Conservation (phyloP, 1,140 invertebrate species). For the Ceratina australensis region DNA sequence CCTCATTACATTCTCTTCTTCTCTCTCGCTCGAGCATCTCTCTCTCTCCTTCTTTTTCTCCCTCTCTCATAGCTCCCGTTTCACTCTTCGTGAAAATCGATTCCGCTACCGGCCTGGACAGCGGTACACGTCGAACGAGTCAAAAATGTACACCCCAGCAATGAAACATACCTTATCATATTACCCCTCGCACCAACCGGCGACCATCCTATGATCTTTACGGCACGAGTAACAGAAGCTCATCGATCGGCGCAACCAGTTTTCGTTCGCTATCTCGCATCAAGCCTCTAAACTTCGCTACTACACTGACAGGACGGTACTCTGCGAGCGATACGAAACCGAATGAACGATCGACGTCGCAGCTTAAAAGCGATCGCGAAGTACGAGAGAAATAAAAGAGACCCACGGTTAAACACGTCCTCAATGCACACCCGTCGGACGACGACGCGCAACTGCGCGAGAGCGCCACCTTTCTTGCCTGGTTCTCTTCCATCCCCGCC, state of each 20-base stretch:
- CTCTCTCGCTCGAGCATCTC: constrained; percentile 6
- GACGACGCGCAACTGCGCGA: constrained; percentile 76
- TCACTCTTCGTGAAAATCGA: constrained; percentile 55
- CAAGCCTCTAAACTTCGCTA: background rate
- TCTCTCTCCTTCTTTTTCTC: constrained; percentile 17
- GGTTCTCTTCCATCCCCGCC: constrained; percentile 31
- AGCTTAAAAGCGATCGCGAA: background rate
- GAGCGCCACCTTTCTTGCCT: constrained; percentile 44
- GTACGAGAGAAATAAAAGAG: constrained; percentile 8
- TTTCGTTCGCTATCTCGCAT: background rate
- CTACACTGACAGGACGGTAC: background rate
- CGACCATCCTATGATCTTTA: background rate
- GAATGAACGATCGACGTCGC: constrained; percentile 5
- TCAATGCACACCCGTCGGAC: constrained; percentile 68
- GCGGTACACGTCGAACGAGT: constrained; percentile 41
- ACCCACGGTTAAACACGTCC: background rate
- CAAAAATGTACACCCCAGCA: constrained; percentile 6
- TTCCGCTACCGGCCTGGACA: constrained; percentile 57
- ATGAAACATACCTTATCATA: constrained; percentile 33
- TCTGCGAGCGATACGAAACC: background rate
- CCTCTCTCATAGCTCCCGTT: constrained; percentile 25
- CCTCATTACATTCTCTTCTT: constrained; percentile 33
- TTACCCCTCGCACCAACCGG: constrained; percentile 1
- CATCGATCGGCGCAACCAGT: constrained; percentile 27
- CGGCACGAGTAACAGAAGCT: constrained; percentile 20